These are phyloP conservation scores for Coranthus polyacanthus DNA, from an alignment of 2,797 vertebrate species.

Conservation along the genomic window DNA sequence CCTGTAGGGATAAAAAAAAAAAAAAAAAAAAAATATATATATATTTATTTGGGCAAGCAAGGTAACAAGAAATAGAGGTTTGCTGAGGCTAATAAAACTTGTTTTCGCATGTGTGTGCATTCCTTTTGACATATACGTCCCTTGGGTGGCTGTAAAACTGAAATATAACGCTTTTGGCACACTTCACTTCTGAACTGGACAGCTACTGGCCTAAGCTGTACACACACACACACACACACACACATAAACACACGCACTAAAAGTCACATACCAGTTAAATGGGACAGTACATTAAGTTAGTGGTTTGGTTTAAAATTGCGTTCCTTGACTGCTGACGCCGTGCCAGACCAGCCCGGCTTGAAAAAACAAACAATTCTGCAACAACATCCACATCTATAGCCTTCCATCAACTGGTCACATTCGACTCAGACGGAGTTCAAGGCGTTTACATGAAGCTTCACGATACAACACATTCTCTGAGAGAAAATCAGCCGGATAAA, in stretches of 20 bases:
- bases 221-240: too few species aligned
- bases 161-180: slow-evolving; percentile 39
- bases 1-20: slow-evolving; percentile 20
- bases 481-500: too few species aligned
- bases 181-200: slow-evolving; percentile 26
- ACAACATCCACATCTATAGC: too few species aligned
- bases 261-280: slow-evolving; percentile 31
- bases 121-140: slow-evolving; percentile 54
- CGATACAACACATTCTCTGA: too few species aligned
- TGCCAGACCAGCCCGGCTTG: slow-evolving; percentile 37
- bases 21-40: not conserved
- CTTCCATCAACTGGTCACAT: too few species aligned
- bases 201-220: slow-evolving; percentile 14
- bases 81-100: slow-evolving; percentile 55
- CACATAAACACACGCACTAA: not conserved
- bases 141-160: slow-evolving; percentile 51
- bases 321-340: slow-evolving; percentile 38
- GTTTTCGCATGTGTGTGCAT: slow-evolving; percentile 46
- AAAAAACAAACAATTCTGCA: slow-evolving; percentile 43
- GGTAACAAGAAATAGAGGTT: slow-evolving; percentile 42
- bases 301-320: slow-evolving; percentile 29
- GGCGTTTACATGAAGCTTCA: slow-evolving; percentile 35
- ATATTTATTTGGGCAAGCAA: slow-evolving; percentile 40
- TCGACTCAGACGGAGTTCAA: not conserved
- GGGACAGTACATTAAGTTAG: slow-evolving; percentile 18